Evolutionary conservation across 1,140 invertebrate genomes (phyloP).

Genomic region (Drosophila albomicans): DNA sequence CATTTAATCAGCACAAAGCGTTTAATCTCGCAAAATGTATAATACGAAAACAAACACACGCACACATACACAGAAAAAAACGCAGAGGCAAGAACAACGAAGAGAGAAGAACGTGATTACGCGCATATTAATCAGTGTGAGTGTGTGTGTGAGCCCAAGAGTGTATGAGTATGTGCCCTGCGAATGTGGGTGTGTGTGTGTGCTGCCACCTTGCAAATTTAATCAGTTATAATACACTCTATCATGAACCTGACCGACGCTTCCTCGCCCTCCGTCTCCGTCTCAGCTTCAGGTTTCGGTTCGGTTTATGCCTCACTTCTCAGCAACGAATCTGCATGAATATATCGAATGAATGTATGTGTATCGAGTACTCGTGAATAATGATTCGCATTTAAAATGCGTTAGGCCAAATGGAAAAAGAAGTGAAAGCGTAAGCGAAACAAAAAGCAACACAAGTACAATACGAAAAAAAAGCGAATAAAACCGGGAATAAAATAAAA

Average conservation of each 20-base stretch:
- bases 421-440: constrained; percentile 2
- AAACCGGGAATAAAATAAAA: neutral
- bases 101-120: constrained; percentile 39
- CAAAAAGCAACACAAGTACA: neutral
- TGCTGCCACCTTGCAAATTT: constrained; percentile 53
- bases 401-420: constrained; percentile 14
- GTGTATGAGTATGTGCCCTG: constrained; percentile 6
- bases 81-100: constrained; percentile 1
- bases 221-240: constrained; percentile 70
- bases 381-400: constrained; percentile 40
- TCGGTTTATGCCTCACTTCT: constrained; percentile 3
- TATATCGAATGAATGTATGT: neutral
- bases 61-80: constrained; percentile 10
- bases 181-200: constrained; percentile 10
- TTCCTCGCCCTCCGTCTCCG: constrained; percentile 1
- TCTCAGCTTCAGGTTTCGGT: constrained; percentile 4
- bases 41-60: constrained; percentile 34
- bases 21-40: constrained; percentile 70
- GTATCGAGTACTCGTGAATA: constrained; percentile 39
- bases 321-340: constrained; percentile 7
- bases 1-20: constrained; percentile 75
- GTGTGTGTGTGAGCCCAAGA: neutral
- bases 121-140: constrained; percentile 54
- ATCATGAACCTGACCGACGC: constrained; percentile 50
- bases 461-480: neutral